These are phyloP conservation scores for Muscidifurax raptorellus DNA, from an alignment of 1,140 invertebrate species.

Conservation along the genomic window DNA sequence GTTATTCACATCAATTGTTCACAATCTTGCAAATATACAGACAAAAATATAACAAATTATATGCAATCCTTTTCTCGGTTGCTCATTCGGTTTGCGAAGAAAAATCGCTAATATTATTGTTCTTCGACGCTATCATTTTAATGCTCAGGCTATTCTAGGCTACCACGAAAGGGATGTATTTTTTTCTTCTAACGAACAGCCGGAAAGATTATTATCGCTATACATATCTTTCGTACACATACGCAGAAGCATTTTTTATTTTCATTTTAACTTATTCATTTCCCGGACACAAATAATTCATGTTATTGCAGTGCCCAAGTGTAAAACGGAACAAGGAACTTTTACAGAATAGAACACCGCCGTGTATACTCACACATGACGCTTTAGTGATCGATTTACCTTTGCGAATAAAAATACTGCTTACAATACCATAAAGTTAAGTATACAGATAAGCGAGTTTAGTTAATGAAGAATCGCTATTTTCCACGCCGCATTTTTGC, in stretches of 20 bases:
- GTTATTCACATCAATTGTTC: slow-evolving; percentile 4
- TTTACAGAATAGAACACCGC: slow-evolving; percentile 34
- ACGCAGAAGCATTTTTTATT: slow-evolving; percentile 28
- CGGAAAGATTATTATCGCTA: slow-evolving; percentile 19
- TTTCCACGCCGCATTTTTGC: slow-evolving; percentile 9
- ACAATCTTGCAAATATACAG: slow-evolving; percentile 15
- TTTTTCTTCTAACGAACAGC: slow-evolving; percentile 25
- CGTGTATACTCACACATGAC: background rate
- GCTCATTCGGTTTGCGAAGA: background rate
- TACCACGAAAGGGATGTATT: background rate
- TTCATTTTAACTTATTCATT: slow-evolving; percentile 25
- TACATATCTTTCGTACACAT: background rate
- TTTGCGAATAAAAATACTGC: slow-evolving; percentile 40
- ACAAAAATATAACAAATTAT: slow-evolving; percentile 27
- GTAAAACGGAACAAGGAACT: slow-evolving; percentile 49
- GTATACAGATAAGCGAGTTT: background rate
- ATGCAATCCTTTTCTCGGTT: slow-evolving; percentile 21
- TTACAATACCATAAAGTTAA: slow-evolving; percentile 33
- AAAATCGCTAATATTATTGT: slow-evolving; percentile 22
- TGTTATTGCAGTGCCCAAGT: slow-evolving; percentile 34
- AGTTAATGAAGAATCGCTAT: slow-evolving; percentile 10
- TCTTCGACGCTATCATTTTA: slow-evolving; percentile 31
- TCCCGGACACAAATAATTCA: slow-evolving; percentile 9
- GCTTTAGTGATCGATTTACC: background rate
- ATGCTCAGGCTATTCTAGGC: background rate